Evolutionary conservation across 2,888 invertebrate genomes (phyloP).

Genomic region (Slavum lentiscoides): DNA sequence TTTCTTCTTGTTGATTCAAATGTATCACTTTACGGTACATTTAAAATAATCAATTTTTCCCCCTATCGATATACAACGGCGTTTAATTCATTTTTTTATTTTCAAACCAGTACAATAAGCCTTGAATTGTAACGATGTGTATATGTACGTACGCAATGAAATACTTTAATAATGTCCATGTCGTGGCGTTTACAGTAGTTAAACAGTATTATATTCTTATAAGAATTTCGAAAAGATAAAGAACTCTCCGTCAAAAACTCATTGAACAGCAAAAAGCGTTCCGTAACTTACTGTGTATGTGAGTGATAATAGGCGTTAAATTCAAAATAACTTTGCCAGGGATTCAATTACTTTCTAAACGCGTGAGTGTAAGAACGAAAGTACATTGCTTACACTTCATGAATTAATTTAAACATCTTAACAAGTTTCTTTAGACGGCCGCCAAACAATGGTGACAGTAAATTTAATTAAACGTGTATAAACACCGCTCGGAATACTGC

Average conservation of each 20-base stretch:
- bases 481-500: neutral
- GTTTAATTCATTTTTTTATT: conserved; percentile 23
- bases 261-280: neutral
- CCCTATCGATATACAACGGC: neutral
- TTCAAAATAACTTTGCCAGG: neutral
- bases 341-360: conserved; percentile 17
- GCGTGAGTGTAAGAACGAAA: neutral
- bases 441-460: neutral
- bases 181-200: no score
- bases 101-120: conserved; percentile 10
- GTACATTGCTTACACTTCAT: neutral
- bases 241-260: neutral
- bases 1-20: conserved; percentile 15
- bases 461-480: conserved; percentile 36
- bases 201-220: no score
- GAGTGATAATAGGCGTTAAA: conserved; percentile 18
- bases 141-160: neutral
- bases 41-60: conserved; percentile 9
- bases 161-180: no score
- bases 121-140: neutral
- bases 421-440: conserved; percentile 29
- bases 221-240: neutral
- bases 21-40: conserved; percentile 20
- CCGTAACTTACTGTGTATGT: neutral
- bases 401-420: conserved; percentile 35